Evolutionary conservation across 1,140 invertebrate genomes (phyloP).

Genomic region (Sinella curviseta): DNA sequence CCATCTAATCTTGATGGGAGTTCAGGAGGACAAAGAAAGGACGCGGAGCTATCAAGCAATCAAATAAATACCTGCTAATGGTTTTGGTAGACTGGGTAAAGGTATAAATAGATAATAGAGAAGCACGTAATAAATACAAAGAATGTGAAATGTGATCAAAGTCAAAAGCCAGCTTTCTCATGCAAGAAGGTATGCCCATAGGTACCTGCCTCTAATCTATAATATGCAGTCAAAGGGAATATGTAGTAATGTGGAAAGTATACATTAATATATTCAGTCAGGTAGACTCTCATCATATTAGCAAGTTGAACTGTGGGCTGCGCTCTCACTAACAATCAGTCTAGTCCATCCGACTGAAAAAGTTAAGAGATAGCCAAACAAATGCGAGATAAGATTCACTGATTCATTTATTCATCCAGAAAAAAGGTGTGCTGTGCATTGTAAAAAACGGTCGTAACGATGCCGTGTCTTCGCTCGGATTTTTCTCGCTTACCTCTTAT

Average conservation of each 20-base stretch:
- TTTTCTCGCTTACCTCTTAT: too few relatives aligned
- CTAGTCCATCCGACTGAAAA: too few relatives aligned
- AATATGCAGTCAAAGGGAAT: neutral
- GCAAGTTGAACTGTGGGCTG: too few relatives aligned
- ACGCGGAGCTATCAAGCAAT: neutral
- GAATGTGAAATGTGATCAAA: too few relatives aligned
- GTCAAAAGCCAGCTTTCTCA: too few relatives aligned
- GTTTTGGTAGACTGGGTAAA: neutral
- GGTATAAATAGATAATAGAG: neutral
- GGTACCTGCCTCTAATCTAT: neutral
- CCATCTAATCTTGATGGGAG: too few relatives aligned
- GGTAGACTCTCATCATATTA: too few relatives aligned
- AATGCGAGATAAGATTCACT: neutral
- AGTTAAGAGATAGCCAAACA: too few relatives aligned
- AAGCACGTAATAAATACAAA: neutral
- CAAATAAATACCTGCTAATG: neutral
- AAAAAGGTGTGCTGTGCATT: slow-evolving; percentile 1
- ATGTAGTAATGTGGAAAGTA: too few relatives aligned
- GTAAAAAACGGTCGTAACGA: neutral
- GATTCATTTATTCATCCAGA: neutral
- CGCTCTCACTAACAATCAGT: too few relatives aligned
- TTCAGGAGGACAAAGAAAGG: too few relatives aligned
- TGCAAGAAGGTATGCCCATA: neutral
- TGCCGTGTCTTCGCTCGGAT: neutral
- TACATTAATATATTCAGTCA: too few relatives aligned